Percentiles rank a stretch among this genome's conserved stretches.
Evolutionary conservation across 2,797 vertebrate species (phyloP).

Genomic region (Silurus lanzhouensis): DNA sequence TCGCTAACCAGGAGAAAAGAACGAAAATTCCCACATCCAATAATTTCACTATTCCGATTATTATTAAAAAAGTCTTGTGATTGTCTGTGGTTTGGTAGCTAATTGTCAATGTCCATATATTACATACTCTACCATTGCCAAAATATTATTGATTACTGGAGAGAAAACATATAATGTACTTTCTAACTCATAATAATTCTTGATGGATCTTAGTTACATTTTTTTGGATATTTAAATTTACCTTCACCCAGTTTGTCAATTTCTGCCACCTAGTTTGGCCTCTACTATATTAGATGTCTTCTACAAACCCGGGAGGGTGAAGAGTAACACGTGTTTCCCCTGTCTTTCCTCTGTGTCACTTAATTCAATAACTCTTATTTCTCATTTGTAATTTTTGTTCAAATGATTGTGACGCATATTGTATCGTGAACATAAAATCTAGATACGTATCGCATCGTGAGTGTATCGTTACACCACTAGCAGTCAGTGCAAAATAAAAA

Average conservation of each 20-base stretch:
- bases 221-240: not conserved
- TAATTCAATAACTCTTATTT: too few relatives aligned
- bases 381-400: too few relatives aligned
- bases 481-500: too few relatives aligned
- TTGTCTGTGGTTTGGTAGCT: not conserved
- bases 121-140: not conserved
- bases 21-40: not conserved
- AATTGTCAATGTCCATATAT: not conserved
- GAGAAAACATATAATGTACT: not conserved
- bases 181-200: not conserved
- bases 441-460: too few relatives aligned
- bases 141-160: not conserved
- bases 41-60: too few relatives aligned
- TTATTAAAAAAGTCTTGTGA: not conserved
- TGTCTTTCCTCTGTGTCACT: not conserved
- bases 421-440: too few relatives aligned
- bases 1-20: not conserved
- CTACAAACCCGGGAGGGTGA: not conserved
- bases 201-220: not conserved
- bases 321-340: not conserved
- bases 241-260: not conserved
- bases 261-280: not conserved
- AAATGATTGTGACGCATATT: too few relatives aligned
- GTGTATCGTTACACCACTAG: too few relatives aligned
- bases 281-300: not conserved